Conservation (phyloP, 2,113 vertebrate genomes). For the Apistogramma diplotaenia region DNA sequence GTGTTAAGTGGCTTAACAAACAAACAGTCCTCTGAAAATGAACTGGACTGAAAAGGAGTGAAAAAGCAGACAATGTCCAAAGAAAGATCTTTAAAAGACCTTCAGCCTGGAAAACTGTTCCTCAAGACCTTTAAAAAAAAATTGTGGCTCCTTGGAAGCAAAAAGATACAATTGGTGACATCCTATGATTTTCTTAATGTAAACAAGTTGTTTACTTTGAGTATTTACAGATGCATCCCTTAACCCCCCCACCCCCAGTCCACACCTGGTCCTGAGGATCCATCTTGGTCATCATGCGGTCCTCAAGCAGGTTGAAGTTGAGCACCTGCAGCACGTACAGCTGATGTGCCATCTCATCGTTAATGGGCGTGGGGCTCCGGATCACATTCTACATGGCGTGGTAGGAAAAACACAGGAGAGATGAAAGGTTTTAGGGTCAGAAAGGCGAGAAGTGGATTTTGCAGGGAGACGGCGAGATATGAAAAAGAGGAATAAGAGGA, state of each 20-base stretch:
- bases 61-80: too few relatives aligned
- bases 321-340: constrained; percentile 97
- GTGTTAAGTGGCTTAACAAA: too few relatives aligned
- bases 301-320: constrained; percentile 95
- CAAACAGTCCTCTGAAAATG: too few relatives aligned
- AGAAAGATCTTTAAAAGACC: too few relatives aligned
- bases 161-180: too few relatives aligned
- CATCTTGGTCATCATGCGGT: constrained; percentile 99
- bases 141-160: too few relatives aligned
- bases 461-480: neutral
- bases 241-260: neutral
- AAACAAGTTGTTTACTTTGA: too few relatives aligned
- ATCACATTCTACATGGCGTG: constrained; percentile 85
- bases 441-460: constrained; percentile 22
- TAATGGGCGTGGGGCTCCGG: constrained; percentile 88
- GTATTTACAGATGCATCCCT: too few relatives aligned
- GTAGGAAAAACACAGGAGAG: neutral
- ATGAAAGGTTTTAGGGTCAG: neutral
- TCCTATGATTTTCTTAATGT: too few relatives aligned
- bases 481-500: constrained; percentile 31
- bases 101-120: too few relatives aligned
- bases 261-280: constrained; percentile 96
- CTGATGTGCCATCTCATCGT: constrained; percentile 98
- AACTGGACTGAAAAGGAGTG: too few relatives aligned
- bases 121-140: too few relatives aligned